Percentiles rank a stretch among this genome's conserved stretches.
phyloP scores from a whole-genome alignment of 2,113 vertebrate genomes.

The Pseudorhombus dupliciocellatus region DNA sequence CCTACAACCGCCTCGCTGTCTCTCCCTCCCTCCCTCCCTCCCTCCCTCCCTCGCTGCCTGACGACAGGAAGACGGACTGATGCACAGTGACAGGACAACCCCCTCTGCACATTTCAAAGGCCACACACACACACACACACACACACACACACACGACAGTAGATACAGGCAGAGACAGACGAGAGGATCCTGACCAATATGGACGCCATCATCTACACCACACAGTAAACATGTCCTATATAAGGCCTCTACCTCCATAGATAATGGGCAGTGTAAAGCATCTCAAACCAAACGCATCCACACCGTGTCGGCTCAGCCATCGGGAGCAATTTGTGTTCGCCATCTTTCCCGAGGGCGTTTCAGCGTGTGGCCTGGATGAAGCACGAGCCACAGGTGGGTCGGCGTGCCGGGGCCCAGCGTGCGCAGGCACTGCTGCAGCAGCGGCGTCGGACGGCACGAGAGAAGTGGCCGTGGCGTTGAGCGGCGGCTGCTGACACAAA shows the following conservation, averaged over 20 bases:
- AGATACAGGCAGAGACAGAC: neutral
- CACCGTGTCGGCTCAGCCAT: conserved; percentile 9
- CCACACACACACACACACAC: conserved; percentile 42
- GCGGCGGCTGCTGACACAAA: conserved; percentile 13
- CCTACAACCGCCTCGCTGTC: conserved; percentile 28
- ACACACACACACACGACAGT: conserved; percentile 10
- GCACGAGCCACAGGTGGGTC: neutral
- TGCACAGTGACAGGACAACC: conserved; percentile 59
- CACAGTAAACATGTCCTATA: neutral
- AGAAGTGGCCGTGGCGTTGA: neutral
- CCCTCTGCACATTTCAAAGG: conserved; percentile 58
- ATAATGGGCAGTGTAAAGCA: neutral
- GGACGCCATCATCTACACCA: neutral
- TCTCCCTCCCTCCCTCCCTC: conserved; percentile 30
- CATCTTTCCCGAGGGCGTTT: neutral
- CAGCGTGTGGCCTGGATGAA: neutral
- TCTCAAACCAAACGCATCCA: neutral
- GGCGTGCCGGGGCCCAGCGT: conserved; percentile 10
- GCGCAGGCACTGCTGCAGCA: conserved; percentile 20
- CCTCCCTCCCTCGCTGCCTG: conserved; percentile 45
- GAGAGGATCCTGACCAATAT: too few relatives aligned
- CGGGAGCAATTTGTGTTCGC: neutral
- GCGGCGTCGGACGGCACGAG: conserved; percentile 7
- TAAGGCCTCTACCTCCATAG: neutral
- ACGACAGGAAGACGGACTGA: conserved; percentile 63